Base-by-base conservation (phyloP, 2,113 vertebrate species). In the Antennarius striatus region DNA sequence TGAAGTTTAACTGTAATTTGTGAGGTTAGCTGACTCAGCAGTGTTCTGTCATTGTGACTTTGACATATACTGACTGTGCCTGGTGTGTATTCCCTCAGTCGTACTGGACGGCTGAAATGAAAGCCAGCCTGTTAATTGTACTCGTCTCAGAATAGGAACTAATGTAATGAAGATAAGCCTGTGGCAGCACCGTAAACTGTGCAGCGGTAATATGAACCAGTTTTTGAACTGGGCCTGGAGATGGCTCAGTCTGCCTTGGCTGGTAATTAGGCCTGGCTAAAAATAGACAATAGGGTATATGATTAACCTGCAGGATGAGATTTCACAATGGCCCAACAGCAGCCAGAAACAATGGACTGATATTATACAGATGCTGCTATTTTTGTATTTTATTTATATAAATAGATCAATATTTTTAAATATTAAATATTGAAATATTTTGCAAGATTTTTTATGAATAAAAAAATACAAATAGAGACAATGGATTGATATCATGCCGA, bases 61-160 rank as follows among this genome's bases (percentile, higher is more conserved):
- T 3, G 15, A 22, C 36, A 12, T 46, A 17, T 3, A 28, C 51
- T 52, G 22, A 22, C 22, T 2, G 22, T 22, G 22, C 22, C 22
- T 22, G 22, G 22, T 22, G 22, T 22, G 22, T 22, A 22, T 22
- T 22, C 22, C 22, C 22, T 22, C 22, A 22, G 2, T 22, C 22
- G 22, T 22, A 22, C 22, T 22, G 22, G 22, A 22, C 2, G 22
- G 22, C 22, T 22, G 15, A 58, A 49, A 63, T 56, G 6, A 1
- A 22, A 15, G 62, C 50, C 10, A 15, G n/a, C 40, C 56, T 42
- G 48, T 74, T 77, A 64, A 80, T 86, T 84, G 51, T 46, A 63
- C 11, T 16, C 10, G 14, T 61, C 69, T 79, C 0, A 53, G 66
- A 65, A 77, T 83, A 77, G 58, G 62, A 11, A 16, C 12, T 17